Conservation (phyloP, 2,113 vertebrate species). For the Ibidorhyncha struthersii region DNA sequence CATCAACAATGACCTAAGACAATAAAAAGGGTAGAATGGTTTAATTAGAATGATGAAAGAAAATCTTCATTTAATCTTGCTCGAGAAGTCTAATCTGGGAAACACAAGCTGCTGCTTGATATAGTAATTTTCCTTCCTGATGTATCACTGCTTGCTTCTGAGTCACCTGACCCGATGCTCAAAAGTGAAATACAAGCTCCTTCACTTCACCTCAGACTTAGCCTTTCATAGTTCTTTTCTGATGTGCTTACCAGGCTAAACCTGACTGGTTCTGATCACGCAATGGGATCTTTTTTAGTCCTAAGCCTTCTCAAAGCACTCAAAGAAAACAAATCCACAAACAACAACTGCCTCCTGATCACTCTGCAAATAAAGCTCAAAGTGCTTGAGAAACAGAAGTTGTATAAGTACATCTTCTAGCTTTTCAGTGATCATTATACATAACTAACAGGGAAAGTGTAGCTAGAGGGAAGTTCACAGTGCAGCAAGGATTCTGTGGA, state of each 20-base stretch:
- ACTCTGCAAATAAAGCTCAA: background rate
- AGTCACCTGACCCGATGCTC: background rate
- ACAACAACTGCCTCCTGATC: background rate
- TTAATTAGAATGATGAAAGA: slow-evolving; percentile 35
- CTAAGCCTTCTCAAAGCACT: background rate
- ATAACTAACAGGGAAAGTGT: background rate
- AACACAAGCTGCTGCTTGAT: background rate
- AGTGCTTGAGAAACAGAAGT: background rate
- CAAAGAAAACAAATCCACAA: background rate
- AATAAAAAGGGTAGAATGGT: slow-evolving; percentile 1
- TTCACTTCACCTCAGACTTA: slow-evolving; percentile 25
- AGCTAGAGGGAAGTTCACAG: background rate
- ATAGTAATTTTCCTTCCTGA: background rate
- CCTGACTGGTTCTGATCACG: background rate
- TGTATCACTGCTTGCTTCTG: background rate
- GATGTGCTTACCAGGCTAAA: slow-evolving; percentile 46
- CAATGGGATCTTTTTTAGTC: background rate
- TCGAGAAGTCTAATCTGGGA: slow-evolving; percentile 18
- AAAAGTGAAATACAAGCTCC: slow-evolving; percentile 33
- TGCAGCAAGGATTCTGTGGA: background rate
- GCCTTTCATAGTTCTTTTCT: background rate
- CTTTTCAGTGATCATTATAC: background rate
- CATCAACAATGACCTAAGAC: slow-evolving; percentile 4
- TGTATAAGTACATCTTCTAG: background rate
- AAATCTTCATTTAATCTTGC: slow-evolving; percentile 30